Evolutionary conservation across 2,113 vertebrate species (phyloP).

Genomic region (Prionailurus bengalensis): DNA sequence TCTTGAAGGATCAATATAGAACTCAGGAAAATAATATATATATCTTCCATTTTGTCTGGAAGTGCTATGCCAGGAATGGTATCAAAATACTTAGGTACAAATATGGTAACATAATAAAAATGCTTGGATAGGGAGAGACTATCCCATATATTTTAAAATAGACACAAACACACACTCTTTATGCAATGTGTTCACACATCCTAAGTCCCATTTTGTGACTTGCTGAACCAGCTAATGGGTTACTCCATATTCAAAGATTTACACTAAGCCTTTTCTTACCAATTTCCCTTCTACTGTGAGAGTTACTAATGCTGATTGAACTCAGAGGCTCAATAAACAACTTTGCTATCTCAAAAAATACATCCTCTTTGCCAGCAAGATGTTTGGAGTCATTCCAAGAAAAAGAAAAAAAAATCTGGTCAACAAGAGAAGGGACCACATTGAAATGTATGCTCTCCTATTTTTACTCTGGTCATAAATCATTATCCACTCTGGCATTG

Average conservation of each 20-base stretch:
- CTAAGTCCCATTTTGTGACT: background rate
- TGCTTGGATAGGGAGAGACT: background rate
- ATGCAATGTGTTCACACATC: slow-evolving; percentile 7
- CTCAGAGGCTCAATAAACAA: slow-evolving; percentile 70
- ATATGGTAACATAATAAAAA: slow-evolving; percentile 27
- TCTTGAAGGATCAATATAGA: slow-evolving; percentile 45
- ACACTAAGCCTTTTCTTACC: slow-evolving; percentile 64
- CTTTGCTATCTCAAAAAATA: slow-evolving; percentile 71
- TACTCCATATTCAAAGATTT: slow-evolving; percentile 38
- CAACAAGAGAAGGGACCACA: slow-evolving; percentile 70
- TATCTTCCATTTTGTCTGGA: background rate
- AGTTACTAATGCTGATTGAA: slow-evolving; percentile 61
- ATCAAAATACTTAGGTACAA: slow-evolving; percentile 8
- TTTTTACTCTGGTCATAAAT: slow-evolving; percentile 84
- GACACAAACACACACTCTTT: background rate
- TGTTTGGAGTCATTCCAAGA: slow-evolving; percentile 83
- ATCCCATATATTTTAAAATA: background rate
- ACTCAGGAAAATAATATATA: background rate
- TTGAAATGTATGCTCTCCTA: slow-evolving; percentile 58
- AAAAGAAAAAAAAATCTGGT: slow-evolving; percentile 70
- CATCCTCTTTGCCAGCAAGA: slow-evolving; percentile 39
- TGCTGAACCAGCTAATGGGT: slow-evolving; percentile 23
- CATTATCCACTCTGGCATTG: slow-evolving; percentile 86
- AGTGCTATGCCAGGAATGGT: background rate
- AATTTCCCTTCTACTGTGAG: slow-evolving; percentile 61